These are phyloP conservation scores for Todiramphus chloris DNA, from an alignment of 2,113 vertebrate genomes.

Conservation along the genomic window DNA sequence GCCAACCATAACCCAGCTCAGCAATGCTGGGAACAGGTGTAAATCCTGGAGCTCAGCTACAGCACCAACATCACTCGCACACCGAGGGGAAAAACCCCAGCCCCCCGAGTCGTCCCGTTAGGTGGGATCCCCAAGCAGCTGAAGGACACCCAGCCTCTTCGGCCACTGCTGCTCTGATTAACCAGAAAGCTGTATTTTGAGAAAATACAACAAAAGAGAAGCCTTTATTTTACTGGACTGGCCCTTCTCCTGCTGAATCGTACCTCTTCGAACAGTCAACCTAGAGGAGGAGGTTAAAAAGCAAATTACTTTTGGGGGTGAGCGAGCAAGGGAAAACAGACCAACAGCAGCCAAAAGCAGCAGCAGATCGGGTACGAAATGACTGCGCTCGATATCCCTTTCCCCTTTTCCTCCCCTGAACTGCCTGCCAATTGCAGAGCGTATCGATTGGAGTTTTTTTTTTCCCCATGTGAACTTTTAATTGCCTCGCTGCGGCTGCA, in stretches of 20 bases:
- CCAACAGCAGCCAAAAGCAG: neutral
- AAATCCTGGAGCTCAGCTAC: constrained; percentile 1
- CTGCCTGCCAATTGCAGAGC: neutral
- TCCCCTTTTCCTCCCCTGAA: neutral
- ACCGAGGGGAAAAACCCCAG: neutral
- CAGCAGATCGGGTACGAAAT: neutral
- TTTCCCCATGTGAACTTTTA: constrained; percentile 45
- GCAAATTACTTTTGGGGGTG: neutral
- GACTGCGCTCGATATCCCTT: neutral
- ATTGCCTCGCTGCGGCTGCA: constrained; percentile 32
- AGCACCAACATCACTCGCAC: constrained; percentile 31
- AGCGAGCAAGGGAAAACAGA: neutral
- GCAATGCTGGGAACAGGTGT: neutral
- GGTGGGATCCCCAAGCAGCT: neutral
- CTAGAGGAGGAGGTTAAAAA: neutral
- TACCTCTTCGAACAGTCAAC: neutral
- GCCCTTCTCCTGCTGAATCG: neutral
- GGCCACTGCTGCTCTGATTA: neutral
- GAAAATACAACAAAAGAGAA: neutral
- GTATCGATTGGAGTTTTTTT: constrained; percentile 24
- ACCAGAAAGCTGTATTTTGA: neutral
- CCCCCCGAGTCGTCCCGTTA: neutral
- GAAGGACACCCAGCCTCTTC: neutral
- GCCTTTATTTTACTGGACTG: neutral
- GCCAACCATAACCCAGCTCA: constrained; percentile 40